Conservation (phyloP, 53 echinoderm and acorn worm species). For the Echinarachnius parma region DNA sequence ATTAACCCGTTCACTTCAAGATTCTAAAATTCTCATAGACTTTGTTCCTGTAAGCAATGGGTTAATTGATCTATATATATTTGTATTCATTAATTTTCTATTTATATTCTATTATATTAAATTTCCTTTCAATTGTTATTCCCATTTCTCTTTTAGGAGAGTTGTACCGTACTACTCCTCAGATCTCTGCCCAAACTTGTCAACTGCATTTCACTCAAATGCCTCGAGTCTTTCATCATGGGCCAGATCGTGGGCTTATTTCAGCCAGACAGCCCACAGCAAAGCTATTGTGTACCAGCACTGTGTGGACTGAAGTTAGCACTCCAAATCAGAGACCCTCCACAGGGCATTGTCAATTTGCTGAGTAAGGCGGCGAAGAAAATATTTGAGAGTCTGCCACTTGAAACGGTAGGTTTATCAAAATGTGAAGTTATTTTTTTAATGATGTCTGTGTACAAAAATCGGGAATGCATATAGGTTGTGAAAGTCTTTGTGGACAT, state of each 20-base stretch:
- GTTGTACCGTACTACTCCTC: slow-evolving; percentile 12
- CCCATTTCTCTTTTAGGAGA: not conserved
- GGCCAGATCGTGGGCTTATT: slow-evolving; percentile 16
- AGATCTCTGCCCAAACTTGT: slow-evolving; percentile 9
- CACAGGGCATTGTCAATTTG: slow-evolving; percentile 24
- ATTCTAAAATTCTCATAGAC: no score
- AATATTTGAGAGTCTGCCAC: not conserved
- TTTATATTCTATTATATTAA: no score
- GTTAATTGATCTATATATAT: no score
- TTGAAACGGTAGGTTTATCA: slow-evolving; percentile 35
- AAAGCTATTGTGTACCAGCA: slow-evolving; percentile 2
- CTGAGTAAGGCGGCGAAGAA: slow-evolving; percentile 17
- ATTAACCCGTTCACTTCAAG: no score
- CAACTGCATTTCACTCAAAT: not conserved
- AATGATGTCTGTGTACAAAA: no score
- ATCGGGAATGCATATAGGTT: no score
- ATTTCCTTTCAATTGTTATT: not conserved
- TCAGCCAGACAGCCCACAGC: not conserved
- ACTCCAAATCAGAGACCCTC: slow-evolving; percentile 1
- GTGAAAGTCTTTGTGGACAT: no score
- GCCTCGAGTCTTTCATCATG: slow-evolving; percentile 1
- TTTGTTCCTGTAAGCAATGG: no score
- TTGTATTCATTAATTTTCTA: no score
- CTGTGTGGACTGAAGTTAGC: slow-evolving; percentile 15
- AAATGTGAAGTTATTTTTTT: no score